A percentile compares a stretch with the other conserved stretches of the same genome.
These are phyloP conservation scores for Pseudomugil gertrudae DNA, from an alignment of 2,797 vertebrate species.

Conservation along the genomic window DNA sequence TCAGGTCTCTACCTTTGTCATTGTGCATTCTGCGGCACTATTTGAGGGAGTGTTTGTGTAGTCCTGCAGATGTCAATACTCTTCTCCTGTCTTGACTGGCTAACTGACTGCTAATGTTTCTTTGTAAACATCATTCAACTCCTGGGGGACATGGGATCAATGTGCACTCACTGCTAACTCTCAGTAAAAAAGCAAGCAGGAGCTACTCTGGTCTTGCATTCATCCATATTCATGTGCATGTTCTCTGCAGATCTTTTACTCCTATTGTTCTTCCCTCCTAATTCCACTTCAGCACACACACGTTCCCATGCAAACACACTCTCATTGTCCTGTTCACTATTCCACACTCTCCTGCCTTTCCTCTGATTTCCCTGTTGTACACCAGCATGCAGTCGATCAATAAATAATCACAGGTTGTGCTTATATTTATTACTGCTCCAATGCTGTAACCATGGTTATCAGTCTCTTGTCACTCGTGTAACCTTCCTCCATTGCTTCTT, in stretches of 20 bases:
- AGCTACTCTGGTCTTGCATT: constrained; percentile 27
- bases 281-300: constrained; percentile 41
- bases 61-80: constrained; percentile 69
- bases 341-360: constrained; percentile 33
- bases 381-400: constrained; percentile 60
- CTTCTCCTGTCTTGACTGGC: constrained; percentile 61
- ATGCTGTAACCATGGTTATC: constrained; percentile 53
- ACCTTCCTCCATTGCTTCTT: constrained; percentile 28
- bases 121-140: constrained; percentile 68
- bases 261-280: constrained; percentile 44
- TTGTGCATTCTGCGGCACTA: constrained; percentile 20
- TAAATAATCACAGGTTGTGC: constrained; percentile 75
- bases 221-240: constrained; percentile 74
- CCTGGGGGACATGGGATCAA: constrained; percentile 61
- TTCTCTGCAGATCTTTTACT: constrained; percentile 48
- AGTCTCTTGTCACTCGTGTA: constrained; percentile 52
- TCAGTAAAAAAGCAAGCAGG: constrained; percentile 18
- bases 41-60: constrained; percentile 28
- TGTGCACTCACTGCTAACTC: constrained; percentile 52
- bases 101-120: constrained; percentile 76
- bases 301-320: constrained; percentile 16
- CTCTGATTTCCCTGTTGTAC: constrained; percentile 83
- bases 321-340: constrained; percentile 30
- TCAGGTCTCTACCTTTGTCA: constrained; percentile 36
- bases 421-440: constrained; percentile 63